Evolutionary conservation across 2,113 vertebrate genomes (phyloP), one percentile per base, ranked within the genome.

Genomic region (Rhinichthys klamathensis): DNA sequence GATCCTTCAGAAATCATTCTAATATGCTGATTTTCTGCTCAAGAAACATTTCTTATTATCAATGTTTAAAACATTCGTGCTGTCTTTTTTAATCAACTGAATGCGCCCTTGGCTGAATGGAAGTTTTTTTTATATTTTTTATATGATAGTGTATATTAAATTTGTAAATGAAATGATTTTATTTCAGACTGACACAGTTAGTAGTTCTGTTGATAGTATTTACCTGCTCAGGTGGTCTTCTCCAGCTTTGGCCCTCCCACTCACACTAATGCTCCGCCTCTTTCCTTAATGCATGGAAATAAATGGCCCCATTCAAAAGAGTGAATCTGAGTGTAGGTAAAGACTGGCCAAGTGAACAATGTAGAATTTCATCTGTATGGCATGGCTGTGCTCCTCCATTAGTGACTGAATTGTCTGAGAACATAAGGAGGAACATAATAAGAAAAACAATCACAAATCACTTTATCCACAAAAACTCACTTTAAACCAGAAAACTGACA

Each of bases 321-420:
- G 93, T 93, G 92, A 93, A 95, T 94, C 95, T 93, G 95, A 93
- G 96, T 96, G 94, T 95, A 95, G 95, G 95, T 93, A 96, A 96
- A 97, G 90, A 95, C 96, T 96, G 95, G 95, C 96, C 93, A 96
- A 96, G 94, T 96, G 96, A 94, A 95, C 93, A 94, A 96, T 95
- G 95, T 96, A 95, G 93, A 94, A 95, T 96, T 95, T 97, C 94
- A 96, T 96, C 95, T 96, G 96, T 87, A 94, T 96, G 94, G 94
- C 94, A 93, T 97, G 96, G 95, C 95, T 96, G 96, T 95, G 95
- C 95, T 96, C 95, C 95, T 97, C 97, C 97, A 95, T 96, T 95
- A 96, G 96, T 95, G 96, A 96, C 96, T 94, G 95, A 96, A 96
- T 96, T 96, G 96, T 97, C 97, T 97, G 92, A 32, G 75, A 16